Evolutionary conservation across 2,888 invertebrate species (phyloP), one percentile per base, ranked within the genome.

Genomic region (Alviniconcha strummeri): DNA sequence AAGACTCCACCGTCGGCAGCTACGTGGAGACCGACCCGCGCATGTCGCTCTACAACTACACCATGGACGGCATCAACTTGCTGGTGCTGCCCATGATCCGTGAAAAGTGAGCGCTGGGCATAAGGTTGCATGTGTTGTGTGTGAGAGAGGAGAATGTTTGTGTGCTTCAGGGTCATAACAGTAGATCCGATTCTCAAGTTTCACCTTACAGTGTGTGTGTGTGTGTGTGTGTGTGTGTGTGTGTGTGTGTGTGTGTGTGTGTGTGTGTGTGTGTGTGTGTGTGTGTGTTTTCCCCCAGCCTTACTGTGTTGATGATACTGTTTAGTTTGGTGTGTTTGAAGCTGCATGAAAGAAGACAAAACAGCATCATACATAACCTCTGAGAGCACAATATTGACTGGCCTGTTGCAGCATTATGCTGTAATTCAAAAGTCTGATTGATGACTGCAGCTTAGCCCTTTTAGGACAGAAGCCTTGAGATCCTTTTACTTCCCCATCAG

Each of bases 1-100:
- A 83, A 8, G 81, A 82, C 82, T 85, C 36, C 54, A 84, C 81
- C 85, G 88, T 88, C 86, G 92, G 88, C 84, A 89, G 74, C 55
- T 88, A 89, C 87, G 87, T 93, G 83, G 92, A 94, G 88, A 95
- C 95, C 84, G 99, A 99, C 94, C 96, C 97, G 84, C 95, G 99
- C 67, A 95, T 99, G 72, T 96, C 97, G 2, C 95, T 99, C 86
- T 99, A 97, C 93, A 97, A 97, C 80, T 99, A 98, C 94, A 98
- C 98, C 0, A 96, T 97, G 67, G 99, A 99, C 94, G 97, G 98
- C 0, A 96, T 99, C 92, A 97, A 97, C 92, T 96, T 99, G 95
- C 95, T 99, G 52, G 95, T 99, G 69, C 94, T 99, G 83, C 99
- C 99, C 0, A 99, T 99, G 99, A 96, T 99, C 89, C 96, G 97